These are phyloP conservation scores for Brachionus angularis DNA, from an alignment of 1,140 invertebrate genomes.

Conservation along the genomic window DNA sequence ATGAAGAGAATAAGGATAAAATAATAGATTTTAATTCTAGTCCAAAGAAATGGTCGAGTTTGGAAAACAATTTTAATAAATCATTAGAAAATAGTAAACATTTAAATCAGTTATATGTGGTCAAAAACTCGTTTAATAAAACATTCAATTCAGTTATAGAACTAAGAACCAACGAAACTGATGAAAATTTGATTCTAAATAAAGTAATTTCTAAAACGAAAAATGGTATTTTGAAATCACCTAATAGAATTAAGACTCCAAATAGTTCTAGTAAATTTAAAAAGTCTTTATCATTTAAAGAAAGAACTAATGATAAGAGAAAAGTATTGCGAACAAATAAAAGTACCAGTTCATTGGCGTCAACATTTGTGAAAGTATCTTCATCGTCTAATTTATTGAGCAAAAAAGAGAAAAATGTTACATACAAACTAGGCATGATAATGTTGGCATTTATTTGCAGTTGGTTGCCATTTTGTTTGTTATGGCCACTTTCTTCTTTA, in stretches of 20 bases:
- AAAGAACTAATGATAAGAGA: too few relatives aligned
- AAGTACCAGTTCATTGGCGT: too few relatives aligned
- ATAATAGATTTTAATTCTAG: too few relatives aligned
- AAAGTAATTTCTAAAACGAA: neutral
- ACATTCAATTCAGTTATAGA: slow-evolving; percentile 21
- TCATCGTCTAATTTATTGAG: neutral
- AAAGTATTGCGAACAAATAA: too few relatives aligned
- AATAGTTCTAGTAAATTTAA: too few relatives aligned
- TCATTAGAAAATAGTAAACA: slow-evolving; percentile 19
- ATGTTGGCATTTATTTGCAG: slow-evolving; percentile 45
- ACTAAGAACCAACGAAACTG: neutral
- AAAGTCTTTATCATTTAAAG: too few relatives aligned
- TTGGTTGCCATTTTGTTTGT: slow-evolving; percentile 46
- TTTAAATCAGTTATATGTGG: neutral
- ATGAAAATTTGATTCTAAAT: neutral
- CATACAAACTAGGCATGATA: slow-evolving; percentile 44
- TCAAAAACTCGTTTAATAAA: neutral
- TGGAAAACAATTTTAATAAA: neutral
- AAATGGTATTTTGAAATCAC: too few relatives aligned
- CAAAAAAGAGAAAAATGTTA: slow-evolving; percentile 42
- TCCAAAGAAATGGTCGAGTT: neutral
- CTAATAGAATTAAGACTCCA: too few relatives aligned
- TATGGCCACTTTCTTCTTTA: slow-evolving; percentile 45
- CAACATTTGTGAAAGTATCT: too few relatives aligned
- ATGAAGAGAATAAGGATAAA: neutral